Base-by-base conservation (phyloP, 2,797 vertebrate species). In the Acanthurus lineatus region DNA sequence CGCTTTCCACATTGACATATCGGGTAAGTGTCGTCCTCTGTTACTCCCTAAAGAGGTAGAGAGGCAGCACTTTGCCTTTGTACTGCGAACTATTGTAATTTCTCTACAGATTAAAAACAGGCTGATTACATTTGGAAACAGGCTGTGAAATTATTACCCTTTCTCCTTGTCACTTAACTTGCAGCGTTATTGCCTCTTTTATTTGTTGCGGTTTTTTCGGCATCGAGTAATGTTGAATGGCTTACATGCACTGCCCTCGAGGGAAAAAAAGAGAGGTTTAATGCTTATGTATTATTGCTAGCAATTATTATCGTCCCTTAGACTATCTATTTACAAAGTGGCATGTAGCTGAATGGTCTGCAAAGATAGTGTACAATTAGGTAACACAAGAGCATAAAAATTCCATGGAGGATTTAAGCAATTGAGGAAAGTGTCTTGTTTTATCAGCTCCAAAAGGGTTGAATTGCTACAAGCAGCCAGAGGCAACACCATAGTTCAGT, bases 371-470 rank as follows among this genome's bases (percentile, higher is more conserved):
- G 49, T 67, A 58, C 64, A 60, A 48, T n/a, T 10, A 20, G 85
- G 57, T 32, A 76, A 73, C 71, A 81, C 38, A 38, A 28, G 69
- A 69, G 76, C 72, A 25, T 35, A 25, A 35, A 77, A 47, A 73
- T 77, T 70, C 12, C n/a, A 14, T 69, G 48, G 58, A 59, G 68
- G 64, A 74, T 81, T 82, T 5, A 49, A 61, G 59, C 72, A 68
- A 7, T 73, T 81, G 68, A 69, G 73, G 79, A 20, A 88, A 86
- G 82, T 90, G 79, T 82, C 73, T 77, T 76, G 81, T 84, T 84
- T 75, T 71, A 88, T 75, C 68, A 58, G 77, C 83, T 76, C 62
- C 82, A 68, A 80, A 81, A 71, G 7, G 66, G 12, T 44, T 64
- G 58, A 48, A 76, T 64, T 48, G 69, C 69, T 49, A 20, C 48